Percentiles rank a stretch among this genome's conserved stretches.
Evolutionary conservation across 1,140 invertebrate genomes (phyloP).

Genomic region (Dreissena rostriformis): DNA sequence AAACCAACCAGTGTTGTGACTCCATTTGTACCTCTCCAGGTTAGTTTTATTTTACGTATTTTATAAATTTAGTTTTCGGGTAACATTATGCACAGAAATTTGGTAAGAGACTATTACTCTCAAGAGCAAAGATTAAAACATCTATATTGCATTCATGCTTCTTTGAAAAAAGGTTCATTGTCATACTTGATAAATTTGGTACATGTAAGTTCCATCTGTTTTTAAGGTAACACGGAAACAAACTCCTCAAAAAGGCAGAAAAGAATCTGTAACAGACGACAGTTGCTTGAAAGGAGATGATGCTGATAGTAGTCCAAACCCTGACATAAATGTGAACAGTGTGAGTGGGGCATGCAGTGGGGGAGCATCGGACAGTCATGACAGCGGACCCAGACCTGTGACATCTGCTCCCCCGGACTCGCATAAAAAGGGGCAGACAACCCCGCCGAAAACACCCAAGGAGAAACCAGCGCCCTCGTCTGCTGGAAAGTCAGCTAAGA

Average conservation of each 20-base stretch:
- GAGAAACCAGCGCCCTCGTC: background rate
- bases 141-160: too few relatives aligned
- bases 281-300: conserved; percentile 14
- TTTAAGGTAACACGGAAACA: conserved; percentile 38
- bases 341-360: background rate
- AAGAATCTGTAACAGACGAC: conserved; percentile 26
- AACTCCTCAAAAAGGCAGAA: conserved; percentile 37
- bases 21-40: too few relatives aligned
- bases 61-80: too few relatives aligned
- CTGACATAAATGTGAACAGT: background rate
- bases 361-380: background rate
- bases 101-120: too few relatives aligned
- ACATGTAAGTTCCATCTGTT: background rate
- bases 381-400: background rate
- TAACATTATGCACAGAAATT: too few relatives aligned
- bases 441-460: conserved; percentile 20
- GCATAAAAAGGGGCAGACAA: background rate
- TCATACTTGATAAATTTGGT: too few relatives aligned
- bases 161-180: too few relatives aligned
- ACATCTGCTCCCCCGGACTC: background rate
- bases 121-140: too few relatives aligned
- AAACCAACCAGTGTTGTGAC: too few relatives aligned
- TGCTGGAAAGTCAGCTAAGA: conserved; percentile 12
- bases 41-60: too few relatives aligned
- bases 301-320: background rate